Percentiles rank a stretch among this genome's conserved stretches.
These are phyloP conservation scores for Microcebus jonahi DNA, from an alignment of 2,113 vertebrate species.

Conservation along the genomic window DNA sequence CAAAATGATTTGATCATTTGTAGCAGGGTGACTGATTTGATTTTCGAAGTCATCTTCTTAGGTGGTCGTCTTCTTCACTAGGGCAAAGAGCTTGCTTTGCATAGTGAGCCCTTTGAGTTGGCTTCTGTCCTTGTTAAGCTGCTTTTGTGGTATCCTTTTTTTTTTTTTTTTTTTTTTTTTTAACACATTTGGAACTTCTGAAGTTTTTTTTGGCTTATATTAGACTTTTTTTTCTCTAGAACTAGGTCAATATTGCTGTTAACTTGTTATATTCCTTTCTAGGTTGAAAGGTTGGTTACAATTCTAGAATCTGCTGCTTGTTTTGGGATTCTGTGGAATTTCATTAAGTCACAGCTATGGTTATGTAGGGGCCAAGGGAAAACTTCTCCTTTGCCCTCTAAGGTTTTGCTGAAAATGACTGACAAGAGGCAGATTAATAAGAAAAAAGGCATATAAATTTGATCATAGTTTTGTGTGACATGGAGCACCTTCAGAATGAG, in stretches of 20 bases:
- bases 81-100: constrained; percentile 76
- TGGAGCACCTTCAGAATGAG: no score
- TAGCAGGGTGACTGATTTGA: constrained; percentile 79
- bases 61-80: constrained; percentile 80
- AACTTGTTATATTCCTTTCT: constrained; percentile 85
- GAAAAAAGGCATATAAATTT: no score
- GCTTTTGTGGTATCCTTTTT: constrained; percentile 85
- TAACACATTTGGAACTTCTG: constrained; percentile 85
- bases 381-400: no score
- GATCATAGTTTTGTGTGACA: no score
- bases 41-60: constrained; percentile 83
- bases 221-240: constrained; percentile 82
- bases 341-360: constrained; percentile 62
- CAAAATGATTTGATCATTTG: constrained; percentile 75
- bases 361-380: no score
- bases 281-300: constrained; percentile 84
- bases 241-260: constrained; percentile 84
- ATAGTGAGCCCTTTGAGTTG: constrained; percentile 82
- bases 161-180: no score
- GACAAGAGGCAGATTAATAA: no score
- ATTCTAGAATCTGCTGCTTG: constrained; percentile 79
- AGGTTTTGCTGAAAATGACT: no score
- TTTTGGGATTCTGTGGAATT: constrained; percentile 72
- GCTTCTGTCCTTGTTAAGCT: constrained; percentile 82
- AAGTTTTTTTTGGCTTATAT: constrained; percentile 87